Evolutionary conservation across 2,888 invertebrate species (phyloP), one percentile per base, ranked within the genome.

Genomic region (Antitype chi): DNA sequence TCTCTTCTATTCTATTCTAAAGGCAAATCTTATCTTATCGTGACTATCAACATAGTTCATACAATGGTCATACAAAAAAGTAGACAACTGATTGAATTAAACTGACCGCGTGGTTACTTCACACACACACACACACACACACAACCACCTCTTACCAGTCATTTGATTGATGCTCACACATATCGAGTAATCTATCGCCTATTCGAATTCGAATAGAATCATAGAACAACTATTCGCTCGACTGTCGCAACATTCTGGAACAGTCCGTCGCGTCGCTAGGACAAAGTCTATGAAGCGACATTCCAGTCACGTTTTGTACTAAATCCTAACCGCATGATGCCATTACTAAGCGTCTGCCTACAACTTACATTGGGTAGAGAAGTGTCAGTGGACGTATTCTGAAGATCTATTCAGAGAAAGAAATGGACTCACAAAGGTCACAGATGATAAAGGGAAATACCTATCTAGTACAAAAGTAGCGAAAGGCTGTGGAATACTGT

Each of bases 301-400:
- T 85, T 82, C 90, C 0, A 76, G 79, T 73, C 88, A 89, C 89
- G 89, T 89, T 68, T 49, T n/a, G 69, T 55, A 74, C 85, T 89
- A 86, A 89, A 89, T 87, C 82, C 81, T 85, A 71, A 80, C 90
- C 86, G 67, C 80, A 82, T 77, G 78, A 82, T 76, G 76, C 75
- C 72, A 80, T 85, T 89, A 78, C 84, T 71, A 73, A 78, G 77
- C 81, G 73, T 79, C 79, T 69, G 77, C 52, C 66, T 60, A 83
- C 80, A 76, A 82, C 77, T 79, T 70, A 78, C 52, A 64, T 77
- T 76, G 68, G 70, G 64, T 69, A 62, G 47, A 77, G 17, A 55
- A 72, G 70, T 78, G 74, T 89, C 81, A 80, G 62, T 67, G 43
- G 62, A 55, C 59, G 13, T 76, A 85, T 85, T 81, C 75, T 43